Conservation (phyloP, 2,113 vertebrate species). For the Anolis sagrei region DNA sequence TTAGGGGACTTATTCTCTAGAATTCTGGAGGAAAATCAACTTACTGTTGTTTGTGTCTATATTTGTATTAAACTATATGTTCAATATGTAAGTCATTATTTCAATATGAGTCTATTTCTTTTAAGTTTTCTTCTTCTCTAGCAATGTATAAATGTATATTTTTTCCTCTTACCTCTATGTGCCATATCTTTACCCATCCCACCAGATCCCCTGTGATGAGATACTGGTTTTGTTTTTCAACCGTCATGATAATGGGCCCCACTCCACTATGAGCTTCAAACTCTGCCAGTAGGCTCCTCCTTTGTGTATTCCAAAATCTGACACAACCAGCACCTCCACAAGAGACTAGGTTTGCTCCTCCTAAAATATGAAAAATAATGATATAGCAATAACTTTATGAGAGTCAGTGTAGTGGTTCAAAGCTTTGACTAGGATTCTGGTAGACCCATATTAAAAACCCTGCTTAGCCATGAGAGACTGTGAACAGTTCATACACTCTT, state of each 20-base stretch:
- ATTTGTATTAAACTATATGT: not conserved
- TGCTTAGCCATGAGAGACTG: too few relatives aligned
- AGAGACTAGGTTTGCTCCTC: conserved; percentile 74
- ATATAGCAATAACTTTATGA: not conserved
- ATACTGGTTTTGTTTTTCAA: conserved; percentile 65
- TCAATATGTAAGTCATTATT: too few relatives aligned
- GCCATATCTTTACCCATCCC: conserved; percentile 75
- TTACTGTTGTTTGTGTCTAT: too few relatives aligned
- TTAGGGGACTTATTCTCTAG: too few relatives aligned
- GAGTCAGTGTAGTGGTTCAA: too few relatives aligned
- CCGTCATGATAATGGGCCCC: conserved; percentile 71
- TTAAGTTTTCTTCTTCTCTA: not conserved
- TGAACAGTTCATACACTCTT: too few relatives aligned
- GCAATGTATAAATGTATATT: not conserved
- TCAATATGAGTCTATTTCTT: not conserved
- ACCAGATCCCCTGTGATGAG: conserved; percentile 76
- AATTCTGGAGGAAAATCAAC: too few relatives aligned
- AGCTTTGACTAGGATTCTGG: too few relatives aligned
- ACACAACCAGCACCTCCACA: conserved; percentile 78
- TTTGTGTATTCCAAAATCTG: conserved; percentile 75
- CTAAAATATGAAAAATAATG: conserved; percentile 42
- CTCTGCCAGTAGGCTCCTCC: conserved; percentile 70
- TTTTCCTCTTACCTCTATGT: conserved; percentile 67
- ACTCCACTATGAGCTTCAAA: conserved; percentile 73
- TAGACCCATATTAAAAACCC: too few relatives aligned